Conservation (phyloP, 2,888 invertebrate genomes). For the Parnassius mnemosyne region DNA sequence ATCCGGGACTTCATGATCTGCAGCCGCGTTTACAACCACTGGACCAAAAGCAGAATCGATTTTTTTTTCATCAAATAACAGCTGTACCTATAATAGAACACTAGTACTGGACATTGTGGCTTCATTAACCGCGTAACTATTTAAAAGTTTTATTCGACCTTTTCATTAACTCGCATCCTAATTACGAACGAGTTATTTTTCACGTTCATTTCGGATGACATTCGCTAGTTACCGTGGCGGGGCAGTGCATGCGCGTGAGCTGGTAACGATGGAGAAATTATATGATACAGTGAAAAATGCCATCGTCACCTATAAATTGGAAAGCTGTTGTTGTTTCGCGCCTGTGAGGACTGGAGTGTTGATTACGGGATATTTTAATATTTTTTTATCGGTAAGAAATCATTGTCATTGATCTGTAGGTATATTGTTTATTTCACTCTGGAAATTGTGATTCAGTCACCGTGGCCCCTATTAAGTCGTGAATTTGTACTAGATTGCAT, state of each 20-base stretch:
- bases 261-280: conserved; percentile 43
- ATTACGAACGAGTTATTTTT: conserved; percentile 47
- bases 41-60: no score
- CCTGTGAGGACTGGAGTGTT: conserved; percentile 55
- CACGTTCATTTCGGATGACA: conserved; percentile 36
- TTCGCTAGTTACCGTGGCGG: conserved; percentile 24
- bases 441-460: no score
- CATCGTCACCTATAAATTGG: conserved; percentile 51
- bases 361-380: conserved; percentile 52
- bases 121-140: conserved; percentile 35
- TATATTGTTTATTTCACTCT: no score
- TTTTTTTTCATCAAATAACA: not conserved
- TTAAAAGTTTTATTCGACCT: conserved; percentile 43
- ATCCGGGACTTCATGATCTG: no score
- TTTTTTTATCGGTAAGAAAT: conserved; percentile 51
- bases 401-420: not conserved
- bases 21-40: no score
- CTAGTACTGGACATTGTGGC: conserved; percentile 29
- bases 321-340: conserved; percentile 53
- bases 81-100: conserved; percentile 16
- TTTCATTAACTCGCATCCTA: conserved; percentile 59
- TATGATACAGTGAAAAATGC: conserved; percentile 45
- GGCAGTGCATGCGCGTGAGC: not conserved
- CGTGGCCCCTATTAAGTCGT: no score
- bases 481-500: no score